Conservation (phyloP, 2,113 vertebrate species). For the Eulemur rufifrons region DNA sequence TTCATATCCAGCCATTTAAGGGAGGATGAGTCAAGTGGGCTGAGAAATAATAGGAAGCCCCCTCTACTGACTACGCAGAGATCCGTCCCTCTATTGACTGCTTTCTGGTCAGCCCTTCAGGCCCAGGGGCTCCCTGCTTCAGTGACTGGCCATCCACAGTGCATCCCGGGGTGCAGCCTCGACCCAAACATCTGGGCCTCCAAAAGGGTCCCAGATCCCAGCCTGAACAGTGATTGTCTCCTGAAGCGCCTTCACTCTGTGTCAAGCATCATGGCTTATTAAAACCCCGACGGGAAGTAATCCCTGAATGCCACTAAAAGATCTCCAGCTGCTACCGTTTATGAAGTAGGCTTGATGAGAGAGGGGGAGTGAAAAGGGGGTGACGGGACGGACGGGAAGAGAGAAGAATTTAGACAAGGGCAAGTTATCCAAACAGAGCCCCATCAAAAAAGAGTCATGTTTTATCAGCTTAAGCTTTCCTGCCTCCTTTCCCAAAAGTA, state of each 20-base stretch:
- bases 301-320: slow-evolving; percentile 88
- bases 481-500: slow-evolving; percentile 77
- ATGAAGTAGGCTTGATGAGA: slow-evolving; percentile 87
- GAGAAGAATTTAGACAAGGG: slow-evolving; percentile 81
- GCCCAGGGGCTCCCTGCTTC: slow-evolving; percentile 49
- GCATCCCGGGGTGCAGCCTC: slow-evolving; percentile 61
- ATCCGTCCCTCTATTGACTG: background rate
- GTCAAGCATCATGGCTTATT: slow-evolving; percentile 87
- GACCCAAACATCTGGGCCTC: slow-evolving; percentile 81
- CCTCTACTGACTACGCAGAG: background rate
- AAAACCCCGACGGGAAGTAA: slow-evolving; percentile 92
- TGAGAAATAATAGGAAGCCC: slow-evolving; percentile 42
- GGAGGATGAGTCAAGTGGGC: slow-evolving; percentile 55
- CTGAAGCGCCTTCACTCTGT: slow-evolving; percentile 86
- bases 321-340: slow-evolving; percentile 91
- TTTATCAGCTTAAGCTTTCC: slow-evolving; percentile 84
- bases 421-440: slow-evolving; percentile 84
- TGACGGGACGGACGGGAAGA: slow-evolving; percentile 52
- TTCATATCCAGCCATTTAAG: slow-evolving; percentile 65
- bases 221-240: slow-evolving; percentile 86
- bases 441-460: slow-evolving; percentile 76
- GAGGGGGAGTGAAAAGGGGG: slow-evolving; percentile 45
- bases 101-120: slow-evolving; percentile 4
- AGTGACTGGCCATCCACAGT: slow-evolving; percentile 71
- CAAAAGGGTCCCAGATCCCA: slow-evolving; percentile 78